A percentile compares a stretch with the other conserved stretches of the same genome.
These are phyloP conservation scores for Cebidichthys violaceus DNA, from an alignment of 2,113 vertebrate species.

Conservation along the genomic window DNA sequence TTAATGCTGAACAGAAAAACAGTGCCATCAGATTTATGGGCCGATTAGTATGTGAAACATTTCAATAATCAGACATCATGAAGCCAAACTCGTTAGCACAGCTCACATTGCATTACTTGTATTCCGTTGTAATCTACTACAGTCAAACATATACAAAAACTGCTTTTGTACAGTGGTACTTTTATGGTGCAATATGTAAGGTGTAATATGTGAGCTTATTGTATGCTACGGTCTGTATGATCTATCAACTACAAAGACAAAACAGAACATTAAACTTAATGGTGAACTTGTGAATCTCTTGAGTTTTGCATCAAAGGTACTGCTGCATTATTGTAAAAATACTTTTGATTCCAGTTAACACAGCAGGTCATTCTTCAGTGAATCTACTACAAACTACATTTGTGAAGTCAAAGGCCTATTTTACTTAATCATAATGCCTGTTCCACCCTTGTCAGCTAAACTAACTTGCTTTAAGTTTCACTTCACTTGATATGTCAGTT, in stretches of 20 bases:
- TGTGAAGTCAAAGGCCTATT: not conserved
- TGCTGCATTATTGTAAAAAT: not conserved
- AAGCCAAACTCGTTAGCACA: constrained; percentile 46
- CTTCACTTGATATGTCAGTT: not conserved
- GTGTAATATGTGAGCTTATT: constrained; percentile 60
- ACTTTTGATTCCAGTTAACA: not conserved
- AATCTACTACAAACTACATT: not conserved
- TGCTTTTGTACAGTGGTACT: constrained; percentile 73
- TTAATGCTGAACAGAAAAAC: constrained; percentile 24
- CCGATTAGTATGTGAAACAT: constrained; percentile 22
- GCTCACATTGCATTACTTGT: constrained; percentile 48
- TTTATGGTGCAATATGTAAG: constrained; percentile 56
- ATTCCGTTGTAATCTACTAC: constrained; percentile 51
- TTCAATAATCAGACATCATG: not conserved
- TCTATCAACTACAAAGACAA: constrained; percentile 52
- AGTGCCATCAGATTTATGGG: constrained; percentile 54
- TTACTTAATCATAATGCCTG: not conserved
- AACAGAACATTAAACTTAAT: not conserved
- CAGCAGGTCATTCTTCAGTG: not conserved
- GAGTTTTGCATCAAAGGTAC: not conserved
- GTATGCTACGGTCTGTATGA: constrained; percentile 59
- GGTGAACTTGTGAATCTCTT: constrained; percentile 1
- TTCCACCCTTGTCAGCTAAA: not conserved
- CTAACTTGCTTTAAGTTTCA: not conserved
- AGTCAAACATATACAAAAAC: constrained; percentile 55